Evolutionary conservation across 1,140 invertebrate species (phyloP).

Genomic region (Ctenoplectra terminalis): DNA sequence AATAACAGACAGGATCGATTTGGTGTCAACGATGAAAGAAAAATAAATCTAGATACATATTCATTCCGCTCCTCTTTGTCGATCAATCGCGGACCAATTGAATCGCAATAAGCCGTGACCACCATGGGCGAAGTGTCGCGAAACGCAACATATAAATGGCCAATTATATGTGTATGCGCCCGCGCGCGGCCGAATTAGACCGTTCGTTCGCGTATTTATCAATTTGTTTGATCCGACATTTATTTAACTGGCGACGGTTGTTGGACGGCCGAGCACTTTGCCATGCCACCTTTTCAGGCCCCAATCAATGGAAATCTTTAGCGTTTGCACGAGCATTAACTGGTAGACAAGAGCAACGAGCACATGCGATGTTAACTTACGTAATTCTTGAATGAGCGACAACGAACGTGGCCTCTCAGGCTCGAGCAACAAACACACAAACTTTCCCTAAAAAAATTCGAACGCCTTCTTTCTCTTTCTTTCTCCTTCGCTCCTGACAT

Average conservation of each 20-base stretch:
- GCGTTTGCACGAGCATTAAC: conserved; percentile 56
- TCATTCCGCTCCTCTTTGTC: not conserved
- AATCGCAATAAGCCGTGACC: not conserved
- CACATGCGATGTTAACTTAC: conserved; percentile 48
- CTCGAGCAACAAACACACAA: not conserved
- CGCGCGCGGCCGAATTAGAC: not conserved
- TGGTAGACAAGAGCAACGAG: conserved; percentile 53
- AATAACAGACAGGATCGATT: not conserved
- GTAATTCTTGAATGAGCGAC: conserved; percentile 53
- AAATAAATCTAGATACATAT: not conserved
- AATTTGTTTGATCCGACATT: conserved; percentile 39
- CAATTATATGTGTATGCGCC: not conserved
- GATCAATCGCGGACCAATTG: not conserved
- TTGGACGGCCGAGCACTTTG: not conserved
- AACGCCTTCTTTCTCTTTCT: not conserved
- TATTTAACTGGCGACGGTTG: conserved; percentile 19
- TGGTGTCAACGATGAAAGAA: not conserved
- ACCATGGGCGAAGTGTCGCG: not conserved
- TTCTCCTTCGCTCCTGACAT: not conserved
- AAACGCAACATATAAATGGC: not conserved
- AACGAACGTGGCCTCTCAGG: not conserved
- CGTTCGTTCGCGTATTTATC: conserved; percentile 39
- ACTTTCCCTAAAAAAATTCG: conserved; percentile 35
- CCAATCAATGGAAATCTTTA: conserved; percentile 59
- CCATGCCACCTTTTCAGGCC: conserved; percentile 44